Evolutionary conservation across 2,888 invertebrate species (phyloP).

Genomic region (Flexamia atlantica): DNA sequence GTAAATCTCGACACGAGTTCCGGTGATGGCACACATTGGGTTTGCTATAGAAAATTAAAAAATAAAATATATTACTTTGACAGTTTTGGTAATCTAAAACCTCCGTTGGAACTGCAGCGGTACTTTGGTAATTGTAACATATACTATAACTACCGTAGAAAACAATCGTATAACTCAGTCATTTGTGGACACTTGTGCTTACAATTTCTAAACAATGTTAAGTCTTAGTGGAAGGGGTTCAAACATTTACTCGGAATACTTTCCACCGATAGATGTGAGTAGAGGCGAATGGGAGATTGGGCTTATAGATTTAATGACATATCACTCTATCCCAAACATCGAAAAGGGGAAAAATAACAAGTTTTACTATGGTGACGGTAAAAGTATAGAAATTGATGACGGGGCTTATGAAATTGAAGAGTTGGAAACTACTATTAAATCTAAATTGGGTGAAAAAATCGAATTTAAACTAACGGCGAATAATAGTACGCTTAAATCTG

Average conservation of each 20-base stretch:
- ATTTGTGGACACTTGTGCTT: constrained; percentile 65
- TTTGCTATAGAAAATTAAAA: constrained; percentile 72
- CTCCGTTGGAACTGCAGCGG: constrained; percentile 67
- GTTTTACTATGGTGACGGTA: background rate
- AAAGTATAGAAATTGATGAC: background rate
- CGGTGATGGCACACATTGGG: constrained; percentile 72
- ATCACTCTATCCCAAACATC: constrained; percentile 6
- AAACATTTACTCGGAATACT: background rate
- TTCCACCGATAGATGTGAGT: background rate
- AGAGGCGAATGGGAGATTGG: background rate
- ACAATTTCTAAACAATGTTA: constrained; percentile 54
- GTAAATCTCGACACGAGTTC: constrained; percentile 71
- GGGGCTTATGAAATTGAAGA: constrained; percentile 26
- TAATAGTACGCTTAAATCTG: constrained; percentile 13
- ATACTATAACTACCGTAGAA: constrained; percentile 61
- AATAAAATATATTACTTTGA: constrained; percentile 72
- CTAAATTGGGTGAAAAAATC: background rate
- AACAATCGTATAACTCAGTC: constrained; percentile 59
- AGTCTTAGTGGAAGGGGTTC: constrained; percentile 69
- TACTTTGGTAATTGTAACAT: constrained; percentile 60
- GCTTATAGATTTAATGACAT: background rate
- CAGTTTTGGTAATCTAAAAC: constrained; percentile 72
- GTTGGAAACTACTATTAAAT: background rate
- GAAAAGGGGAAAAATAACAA: background rate
- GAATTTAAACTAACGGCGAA: background rate